Evolutionary conservation across 2,797 vertebrate species (phyloP).

Genomic region (Cyclopterus lumpus): DNA sequence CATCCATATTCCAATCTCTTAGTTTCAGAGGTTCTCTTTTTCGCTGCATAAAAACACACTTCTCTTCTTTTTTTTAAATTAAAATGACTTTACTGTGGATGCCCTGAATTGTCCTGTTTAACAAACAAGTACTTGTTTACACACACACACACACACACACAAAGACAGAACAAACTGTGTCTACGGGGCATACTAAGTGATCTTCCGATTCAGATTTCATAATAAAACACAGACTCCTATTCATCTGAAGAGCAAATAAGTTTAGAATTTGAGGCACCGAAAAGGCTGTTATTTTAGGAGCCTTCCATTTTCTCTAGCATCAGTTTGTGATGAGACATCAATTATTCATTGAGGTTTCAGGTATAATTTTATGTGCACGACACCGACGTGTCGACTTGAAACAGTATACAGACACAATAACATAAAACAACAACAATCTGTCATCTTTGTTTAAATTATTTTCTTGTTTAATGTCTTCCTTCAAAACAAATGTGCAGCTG

Average conservation of each 20-base stretch:
- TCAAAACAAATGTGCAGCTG: not conserved
- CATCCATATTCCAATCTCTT: constrained; percentile 11
- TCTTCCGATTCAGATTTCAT: constrained; percentile 55
- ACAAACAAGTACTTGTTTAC: constrained; percentile 35
- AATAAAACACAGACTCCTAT: constrained; percentile 50
- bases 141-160: constrained; percentile 2
- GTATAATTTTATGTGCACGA: constrained; percentile 31
- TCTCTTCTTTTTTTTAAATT: constrained; percentile 30
- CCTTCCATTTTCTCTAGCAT: constrained; percentile 24
- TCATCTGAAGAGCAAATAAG: constrained; percentile 37
- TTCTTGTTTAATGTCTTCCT: not conserved
- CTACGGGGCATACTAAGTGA: constrained; percentile 41
- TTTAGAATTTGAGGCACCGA: constrained; percentile 59
- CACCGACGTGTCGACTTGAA: constrained; percentile 24
- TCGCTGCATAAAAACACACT: constrained; percentile 15
- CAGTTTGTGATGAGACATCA: constrained; percentile 38
- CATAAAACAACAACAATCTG: constrained; percentile 19
- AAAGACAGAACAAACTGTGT: constrained; percentile 23
- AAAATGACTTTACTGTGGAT: constrained; percentile 13
- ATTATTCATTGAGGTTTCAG: constrained; percentile 52
- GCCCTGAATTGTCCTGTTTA: constrained; percentile 19
- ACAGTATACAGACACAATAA: not conserved
- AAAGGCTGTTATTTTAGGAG: constrained; percentile 49
- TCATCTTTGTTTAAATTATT: not conserved
- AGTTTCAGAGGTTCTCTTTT: constrained; percentile 16